Percentiles rank a stretch among this genome's conserved stretches.
These are phyloP conservation scores for Keiferia lycopersicella DNA, from an alignment of 2,888 invertebrate genomes.

Conservation along the genomic window DNA sequence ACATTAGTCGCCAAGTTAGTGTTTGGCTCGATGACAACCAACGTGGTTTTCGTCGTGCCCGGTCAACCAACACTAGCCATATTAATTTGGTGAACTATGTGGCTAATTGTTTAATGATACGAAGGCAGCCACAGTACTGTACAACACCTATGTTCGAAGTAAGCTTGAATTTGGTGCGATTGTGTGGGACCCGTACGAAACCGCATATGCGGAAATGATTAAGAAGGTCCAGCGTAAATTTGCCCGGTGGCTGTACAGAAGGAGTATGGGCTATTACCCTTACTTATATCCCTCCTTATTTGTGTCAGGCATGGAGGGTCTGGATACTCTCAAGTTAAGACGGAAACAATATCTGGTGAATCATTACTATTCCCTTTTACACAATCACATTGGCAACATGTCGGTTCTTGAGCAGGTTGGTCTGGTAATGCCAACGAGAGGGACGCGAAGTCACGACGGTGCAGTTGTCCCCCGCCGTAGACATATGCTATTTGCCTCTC, in stretches of 20 bases:
- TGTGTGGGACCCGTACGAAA: conserved; percentile 27
- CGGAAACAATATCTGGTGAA: background rate
- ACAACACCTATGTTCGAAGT: conserved; percentile 26
- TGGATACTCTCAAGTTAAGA: conserved; percentile 17
- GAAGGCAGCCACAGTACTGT: conserved; percentile 9
- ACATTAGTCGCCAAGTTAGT: background rate
- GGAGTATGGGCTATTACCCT: conserved; percentile 23
- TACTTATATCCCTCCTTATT: conserved; percentile 25
- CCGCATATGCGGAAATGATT: conserved; percentile 4
- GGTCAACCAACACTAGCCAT: conserved; percentile 11
- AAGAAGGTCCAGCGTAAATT: conserved; percentile 26
- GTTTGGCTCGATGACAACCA: background rate
- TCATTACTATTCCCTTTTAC: background rate
- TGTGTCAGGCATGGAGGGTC: conserved; percentile 24
- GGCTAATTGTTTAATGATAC: background rate
- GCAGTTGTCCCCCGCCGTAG: background rate
- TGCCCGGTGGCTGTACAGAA: conserved; percentile 26
- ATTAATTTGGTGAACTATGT: conserved; percentile 3
- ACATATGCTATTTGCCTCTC: background rate
- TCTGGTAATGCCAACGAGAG: background rate
- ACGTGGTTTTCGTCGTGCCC: conserved; percentile 9
- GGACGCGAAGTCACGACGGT: background rate
- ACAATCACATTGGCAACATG: background rate
- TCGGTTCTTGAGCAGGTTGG: background rate
- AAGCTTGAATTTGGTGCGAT: conserved; percentile 25